Conservation (phyloP, 1,140 invertebrate species). For the Drosophila sulfurigaster region DNA sequence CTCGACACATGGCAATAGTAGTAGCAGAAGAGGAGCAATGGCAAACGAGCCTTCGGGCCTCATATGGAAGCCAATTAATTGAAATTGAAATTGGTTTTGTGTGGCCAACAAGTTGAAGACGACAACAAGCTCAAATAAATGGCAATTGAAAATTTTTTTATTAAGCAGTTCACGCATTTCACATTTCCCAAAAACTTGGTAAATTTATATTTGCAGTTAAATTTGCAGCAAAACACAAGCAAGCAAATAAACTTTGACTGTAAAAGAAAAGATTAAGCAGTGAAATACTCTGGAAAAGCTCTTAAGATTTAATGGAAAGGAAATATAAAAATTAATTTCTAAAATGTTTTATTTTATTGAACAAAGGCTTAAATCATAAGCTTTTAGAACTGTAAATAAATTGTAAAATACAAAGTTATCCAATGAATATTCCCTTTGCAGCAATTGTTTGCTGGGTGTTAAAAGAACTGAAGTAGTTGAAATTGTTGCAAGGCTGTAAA, state of each 20-base stretch:
- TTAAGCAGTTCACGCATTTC: constrained; percentile 60
- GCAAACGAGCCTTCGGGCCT: constrained; percentile 8
- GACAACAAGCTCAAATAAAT: constrained; percentile 41
- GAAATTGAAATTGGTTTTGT: constrained; percentile 41
- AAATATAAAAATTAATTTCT: too few species aligned
- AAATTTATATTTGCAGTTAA: constrained; percentile 55
- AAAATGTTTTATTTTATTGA: too few species aligned
- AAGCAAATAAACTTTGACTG: constrained; percentile 14
- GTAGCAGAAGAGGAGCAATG: too few species aligned
- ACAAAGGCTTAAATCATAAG: too few species aligned
- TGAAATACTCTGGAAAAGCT: background rate
- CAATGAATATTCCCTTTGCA: background rate
- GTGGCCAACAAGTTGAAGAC: constrained; percentile 21
- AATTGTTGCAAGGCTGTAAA: constrained; percentile 71
- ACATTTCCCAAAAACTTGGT: constrained; percentile 39
- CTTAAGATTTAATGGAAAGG: too few species aligned
- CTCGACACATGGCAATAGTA: constrained; percentile 5
- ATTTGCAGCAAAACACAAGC: constrained; percentile 30
- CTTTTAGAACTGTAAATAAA: too few species aligned
- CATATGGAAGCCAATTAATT: constrained; percentile 65
- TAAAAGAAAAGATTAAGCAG: too few species aligned
- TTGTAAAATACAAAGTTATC: background rate
- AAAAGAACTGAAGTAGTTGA: constrained; percentile 9
- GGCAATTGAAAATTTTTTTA: constrained; percentile 65
- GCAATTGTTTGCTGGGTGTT: constrained; percentile 13